Conservation (phyloP, 2,113 vertebrate genomes). For the Pimephales promelas region DNA sequence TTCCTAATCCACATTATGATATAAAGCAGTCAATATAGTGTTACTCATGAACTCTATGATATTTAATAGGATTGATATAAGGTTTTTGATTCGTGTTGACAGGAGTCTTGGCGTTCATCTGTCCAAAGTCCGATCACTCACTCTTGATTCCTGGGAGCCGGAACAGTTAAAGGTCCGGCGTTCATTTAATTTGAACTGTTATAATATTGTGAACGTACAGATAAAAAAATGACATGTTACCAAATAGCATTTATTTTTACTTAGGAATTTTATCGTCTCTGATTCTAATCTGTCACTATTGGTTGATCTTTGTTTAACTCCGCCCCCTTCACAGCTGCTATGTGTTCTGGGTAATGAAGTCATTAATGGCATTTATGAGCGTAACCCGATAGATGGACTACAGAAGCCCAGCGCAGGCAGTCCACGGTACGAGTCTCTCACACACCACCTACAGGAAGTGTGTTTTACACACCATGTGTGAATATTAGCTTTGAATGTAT, state of each 20-base stretch:
- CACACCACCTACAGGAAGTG: not conserved
- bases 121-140: slow-evolving; percentile 79
- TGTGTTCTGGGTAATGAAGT: slow-evolving; percentile 73
- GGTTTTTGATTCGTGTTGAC: slow-evolving; percentile 24
- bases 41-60: not conserved
- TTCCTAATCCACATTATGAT: too few relatives aligned
- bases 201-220: too few relatives aligned
- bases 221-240: too few relatives aligned
- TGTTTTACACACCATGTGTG: not conserved
- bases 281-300: not conserved
- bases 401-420: slow-evolving; percentile 66
- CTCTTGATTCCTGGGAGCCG: slow-evolving; percentile 79
- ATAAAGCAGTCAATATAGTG: not conserved
- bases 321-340: slow-evolving; percentile 66
- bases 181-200: not conserved
- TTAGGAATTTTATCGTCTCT: too few relatives aligned
- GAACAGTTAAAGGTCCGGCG: slow-evolving; percentile 76
- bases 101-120: slow-evolving; percentile 81
- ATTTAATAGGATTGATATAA: not conserved
- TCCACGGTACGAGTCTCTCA: slow-evolving; percentile 54
- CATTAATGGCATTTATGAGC: slow-evolving; percentile 74
- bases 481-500: not conserved
- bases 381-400: slow-evolving; percentile 57
- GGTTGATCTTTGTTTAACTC: slow-evolving; percentile 13
- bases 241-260: too few relatives aligned